Conservation (phyloP, 2,113 vertebrate species). For the Peromyscus californicus region DNA sequence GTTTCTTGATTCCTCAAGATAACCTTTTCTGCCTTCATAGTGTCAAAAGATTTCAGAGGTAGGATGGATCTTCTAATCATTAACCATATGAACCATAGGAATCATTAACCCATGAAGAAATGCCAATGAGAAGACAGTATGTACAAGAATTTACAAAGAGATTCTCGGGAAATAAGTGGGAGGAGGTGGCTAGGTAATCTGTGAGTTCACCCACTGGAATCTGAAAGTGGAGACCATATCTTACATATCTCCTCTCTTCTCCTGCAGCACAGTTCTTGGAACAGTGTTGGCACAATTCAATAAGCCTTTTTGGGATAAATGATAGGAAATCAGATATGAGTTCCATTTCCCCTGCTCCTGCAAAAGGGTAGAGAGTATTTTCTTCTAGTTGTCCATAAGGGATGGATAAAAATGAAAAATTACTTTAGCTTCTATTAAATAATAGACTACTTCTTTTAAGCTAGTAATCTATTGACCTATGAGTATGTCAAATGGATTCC, state of each 20-base stretch:
- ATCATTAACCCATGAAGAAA: constrained; percentile 34
- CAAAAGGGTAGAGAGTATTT: constrained; percentile 39
- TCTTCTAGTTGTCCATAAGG: constrained; percentile 47
- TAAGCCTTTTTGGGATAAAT: background rate
- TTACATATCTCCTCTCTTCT: background rate
- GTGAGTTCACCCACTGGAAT: background rate
- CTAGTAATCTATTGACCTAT: constrained; percentile 8
- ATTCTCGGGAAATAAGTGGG: background rate
- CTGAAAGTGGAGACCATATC: background rate
- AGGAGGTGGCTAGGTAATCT: background rate
- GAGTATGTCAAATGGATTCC: constrained; percentile 48
- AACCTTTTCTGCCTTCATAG: background rate
- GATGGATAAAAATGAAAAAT: constrained; percentile 59
- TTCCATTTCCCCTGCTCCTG: constrained; percentile 16
- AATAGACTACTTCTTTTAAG: constrained; percentile 50
- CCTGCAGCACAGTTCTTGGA: constrained; percentile 15
- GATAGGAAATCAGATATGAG: constrained; percentile 54
- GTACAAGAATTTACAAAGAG: background rate
- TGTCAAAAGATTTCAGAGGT: constrained; percentile 1
- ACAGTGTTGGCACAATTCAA: background rate
- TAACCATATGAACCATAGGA: background rate
- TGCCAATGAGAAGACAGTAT: background rate
- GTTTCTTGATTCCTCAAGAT: background rate
- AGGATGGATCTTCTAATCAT: background rate
- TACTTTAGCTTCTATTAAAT: constrained; percentile 51